These are phyloP conservation scores for Phorcus lineatus DNA, from an alignment of 2,888 invertebrate genomes.

Conservation along the genomic window DNA sequence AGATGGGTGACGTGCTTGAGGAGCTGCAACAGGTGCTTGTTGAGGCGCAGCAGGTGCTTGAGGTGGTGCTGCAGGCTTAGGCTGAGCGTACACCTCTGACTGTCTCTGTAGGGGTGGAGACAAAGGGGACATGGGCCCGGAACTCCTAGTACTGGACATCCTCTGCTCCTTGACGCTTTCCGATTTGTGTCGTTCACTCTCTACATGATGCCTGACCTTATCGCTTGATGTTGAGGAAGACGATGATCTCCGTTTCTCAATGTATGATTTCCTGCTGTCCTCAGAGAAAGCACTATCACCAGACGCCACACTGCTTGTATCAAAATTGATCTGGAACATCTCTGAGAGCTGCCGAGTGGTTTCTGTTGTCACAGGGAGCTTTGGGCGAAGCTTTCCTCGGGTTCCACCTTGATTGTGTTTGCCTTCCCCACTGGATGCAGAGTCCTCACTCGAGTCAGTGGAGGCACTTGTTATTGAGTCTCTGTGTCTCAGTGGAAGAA, in stretches of 20 bases:
- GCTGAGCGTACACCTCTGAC: conserved; percentile 27
- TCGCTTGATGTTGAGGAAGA: conserved; percentile 22
- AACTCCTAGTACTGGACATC: background rate
- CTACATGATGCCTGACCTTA: conserved; percentile 29
- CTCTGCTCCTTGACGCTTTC: conserved; percentile 26
- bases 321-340: conserved; percentile 66
- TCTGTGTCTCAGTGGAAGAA: conserved; percentile 56
- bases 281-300: conserved; percentile 46
- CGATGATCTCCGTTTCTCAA: conserved; percentile 26
- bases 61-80: conserved; percentile 4
- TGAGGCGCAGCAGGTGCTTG: conserved; percentile 20
- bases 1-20: conserved; percentile 12
- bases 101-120: conserved; percentile 33
- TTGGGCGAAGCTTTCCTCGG: conserved; percentile 62
- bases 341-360: conserved; percentile 68
- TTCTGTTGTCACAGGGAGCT: conserved; percentile 68
- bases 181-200: conserved; percentile 53
- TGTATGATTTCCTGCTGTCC: conserved; percentile 44
- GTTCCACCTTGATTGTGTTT: conserved; percentile 50
- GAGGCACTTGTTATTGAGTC: conserved; percentile 70
- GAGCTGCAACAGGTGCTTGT: conserved; percentile 10
- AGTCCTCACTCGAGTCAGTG: conserved; percentile 69
- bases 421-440: conserved; percentile 66
- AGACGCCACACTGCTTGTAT: conserved; percentile 50
- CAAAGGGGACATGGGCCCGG: conserved; percentile 13